These are phyloP conservation scores for Cottoperca gobio DNA, from an alignment of 2,797 vertebrate genomes.

Conservation along the genomic window DNA sequence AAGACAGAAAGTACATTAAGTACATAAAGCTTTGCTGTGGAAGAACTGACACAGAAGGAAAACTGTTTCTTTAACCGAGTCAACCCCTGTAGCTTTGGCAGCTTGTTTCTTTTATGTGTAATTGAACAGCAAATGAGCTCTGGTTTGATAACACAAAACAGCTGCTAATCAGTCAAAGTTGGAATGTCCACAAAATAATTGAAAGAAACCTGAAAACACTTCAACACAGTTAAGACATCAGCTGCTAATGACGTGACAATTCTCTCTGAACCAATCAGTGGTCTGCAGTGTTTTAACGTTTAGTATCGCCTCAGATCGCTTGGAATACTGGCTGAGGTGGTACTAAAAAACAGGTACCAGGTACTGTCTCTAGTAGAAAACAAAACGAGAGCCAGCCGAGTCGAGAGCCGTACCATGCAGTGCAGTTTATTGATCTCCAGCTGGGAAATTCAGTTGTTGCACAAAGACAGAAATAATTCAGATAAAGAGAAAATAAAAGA, in stretches of 20 bases:
- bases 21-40: not conserved
- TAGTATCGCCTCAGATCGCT: too few species aligned
- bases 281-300: too few species aligned
- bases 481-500: not conserved
- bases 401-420: too few species aligned
- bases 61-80: constrained; percentile 48
- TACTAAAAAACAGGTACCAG: too few species aligned
- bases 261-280: too few species aligned
- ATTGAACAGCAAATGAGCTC: constrained; percentile 43
- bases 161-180: constrained; percentile 56
- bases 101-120: constrained; percentile 49
- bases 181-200: constrained; percentile 38
- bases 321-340: too few species aligned
- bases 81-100: constrained; percentile 39
- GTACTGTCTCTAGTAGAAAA: too few species aligned
- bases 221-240: constrained; percentile 26
- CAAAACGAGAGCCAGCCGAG: too few species aligned
- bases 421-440: too few species aligned
- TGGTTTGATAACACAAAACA: constrained; percentile 47
- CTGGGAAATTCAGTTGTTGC: not conserved
- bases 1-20: not conserved
- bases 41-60: not conserved
- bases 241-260: constrained; percentile 8
- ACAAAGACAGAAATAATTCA: not conserved
- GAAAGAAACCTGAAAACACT: constrained; percentile 39